Percentiles rank a stretch among this genome's conserved stretches.
Evolutionary conservation across 1,140 invertebrate genomes (phyloP).

Genomic region (Contarinia nasturtii): DNA sequence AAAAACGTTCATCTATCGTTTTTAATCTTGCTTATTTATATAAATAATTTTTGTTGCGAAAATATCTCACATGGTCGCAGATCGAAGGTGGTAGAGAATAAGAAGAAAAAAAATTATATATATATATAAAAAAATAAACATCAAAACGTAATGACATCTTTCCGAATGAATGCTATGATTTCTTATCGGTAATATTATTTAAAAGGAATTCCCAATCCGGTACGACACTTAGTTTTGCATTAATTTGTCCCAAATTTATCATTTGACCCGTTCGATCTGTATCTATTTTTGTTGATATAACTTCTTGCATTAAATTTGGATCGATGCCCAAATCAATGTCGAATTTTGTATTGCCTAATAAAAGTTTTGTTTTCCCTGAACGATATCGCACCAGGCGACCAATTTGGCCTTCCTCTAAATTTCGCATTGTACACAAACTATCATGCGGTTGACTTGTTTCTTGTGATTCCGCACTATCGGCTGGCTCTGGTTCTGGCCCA

Average conservation of each 20-base stretch:
- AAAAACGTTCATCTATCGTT: constrained; percentile 7
- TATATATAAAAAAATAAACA: not conserved
- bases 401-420: constrained; percentile 33
- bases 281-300: constrained; percentile 20
- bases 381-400: constrained; percentile 31
- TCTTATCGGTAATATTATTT: constrained; percentile 8
- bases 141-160: not conserved
- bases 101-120: not conserved
- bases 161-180: not conserved
- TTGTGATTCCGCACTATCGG: constrained; percentile 10
- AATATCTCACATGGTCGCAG: too few relatives aligned
- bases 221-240: constrained; percentile 20
- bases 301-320: constrained; percentile 22
- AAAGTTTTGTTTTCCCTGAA: constrained; percentile 31
- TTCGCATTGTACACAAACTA: constrained; percentile 18
- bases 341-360: constrained; percentile 30
- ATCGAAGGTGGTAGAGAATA: too few relatives aligned
- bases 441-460: constrained; percentile 7
- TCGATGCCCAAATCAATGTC: constrained; percentile 27
- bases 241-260: constrained; percentile 22
- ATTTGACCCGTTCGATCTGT: constrained; percentile 21
- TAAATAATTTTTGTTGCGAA: not conserved
- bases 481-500: constrained; percentile 8
- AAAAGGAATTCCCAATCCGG: constrained; percentile 22
- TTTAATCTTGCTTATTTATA: not conserved